These are phyloP conservation scores for Peromyscus eremicus DNA, from an alignment of 2,797 vertebrate genomes.

Conservation along the genomic window DNA sequence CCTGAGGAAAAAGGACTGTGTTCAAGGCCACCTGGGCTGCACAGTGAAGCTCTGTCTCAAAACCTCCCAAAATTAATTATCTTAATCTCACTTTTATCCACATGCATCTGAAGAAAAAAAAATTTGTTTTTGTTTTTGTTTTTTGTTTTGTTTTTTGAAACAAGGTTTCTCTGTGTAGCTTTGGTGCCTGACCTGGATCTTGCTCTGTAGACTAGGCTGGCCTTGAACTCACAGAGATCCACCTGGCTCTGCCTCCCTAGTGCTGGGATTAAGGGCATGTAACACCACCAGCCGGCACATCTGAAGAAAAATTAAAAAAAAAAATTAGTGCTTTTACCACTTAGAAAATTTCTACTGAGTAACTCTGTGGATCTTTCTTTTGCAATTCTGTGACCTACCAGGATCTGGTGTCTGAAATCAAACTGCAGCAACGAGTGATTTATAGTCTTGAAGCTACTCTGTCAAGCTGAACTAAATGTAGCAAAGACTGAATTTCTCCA, in stretches of 20 bases:
- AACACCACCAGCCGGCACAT: no score
- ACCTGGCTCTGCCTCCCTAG: no score
- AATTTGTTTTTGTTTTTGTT: background rate
- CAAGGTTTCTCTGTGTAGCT: no score
- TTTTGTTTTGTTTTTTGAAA: no score
- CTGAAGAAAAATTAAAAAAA: background rate
- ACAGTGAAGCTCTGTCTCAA: background rate
- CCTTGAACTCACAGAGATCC: no score
- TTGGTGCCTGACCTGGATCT: no score
- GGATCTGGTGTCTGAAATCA: background rate
- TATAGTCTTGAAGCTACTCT: background rate
- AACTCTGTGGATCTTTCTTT: background rate
- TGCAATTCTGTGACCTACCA: slow-evolving; percentile 34
- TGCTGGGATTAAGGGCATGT: no score
- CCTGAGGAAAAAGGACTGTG: no score
- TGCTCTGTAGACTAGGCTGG: no score
- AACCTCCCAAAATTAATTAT: background rate
- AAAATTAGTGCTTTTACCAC: slow-evolving; percentile 5
- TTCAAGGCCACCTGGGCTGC: background rate
- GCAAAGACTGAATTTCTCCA: slow-evolving; percentile 22
- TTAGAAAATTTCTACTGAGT: background rate
- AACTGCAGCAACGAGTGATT: background rate
- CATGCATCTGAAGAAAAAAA: background rate
- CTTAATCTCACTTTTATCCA: slow-evolving; percentile 41
- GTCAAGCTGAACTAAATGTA: slow-evolving; percentile 27